Base-by-base conservation (phyloP, 2,797 vertebrate genomes). In the Acanthurus tractus region DNA sequence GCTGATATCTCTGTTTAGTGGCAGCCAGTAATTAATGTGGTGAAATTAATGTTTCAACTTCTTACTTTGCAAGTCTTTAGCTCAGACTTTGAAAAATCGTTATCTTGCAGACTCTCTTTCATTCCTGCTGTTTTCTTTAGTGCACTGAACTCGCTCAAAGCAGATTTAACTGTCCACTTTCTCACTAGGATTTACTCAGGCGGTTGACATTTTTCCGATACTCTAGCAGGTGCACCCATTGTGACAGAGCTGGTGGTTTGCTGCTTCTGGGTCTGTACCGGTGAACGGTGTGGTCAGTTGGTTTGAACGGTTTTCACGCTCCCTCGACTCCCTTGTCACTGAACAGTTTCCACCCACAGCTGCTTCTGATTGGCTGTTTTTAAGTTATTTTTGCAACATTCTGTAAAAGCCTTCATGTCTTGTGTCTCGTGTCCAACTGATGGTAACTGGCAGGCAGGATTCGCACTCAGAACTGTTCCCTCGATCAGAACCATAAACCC, bases 1-100 rank as follows among this genome's bases (percentile, higher is more conserved):
- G 86, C 73, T 81, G 87, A 88, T 89, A 82, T 79, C 61, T 34
- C 15, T 49, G 70, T 75, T 88, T 64, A 64, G 66, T 50, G 63
- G 65, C 63, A 83, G 67, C 36, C 12, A 84, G 74, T 85, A 73
- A 86, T 88, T 87, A 78, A 68, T 76, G 62, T 8, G 0, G 42
- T 34, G 70, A 70, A 78, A 78, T 73, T 42, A 64, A 76, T 15
- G 65, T 65, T 72, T 83, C 23, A n/a, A 44, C 63, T 29, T 61
- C 66, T 34, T 46, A 6, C 55, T 71, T 48, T 54, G 11, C 0
- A 1, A 25, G 18, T 49, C 18, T 71, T 63, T 2, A 34, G 36
- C 40, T 74, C 10, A 29, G 62, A 25, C 58, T 78, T n/a, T 9
- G 9, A 40, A 38, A 20, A 50, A 15, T 56, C 63, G 77, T 58